These are phyloP conservation scores for Drosophila neotestacea DNA, from an alignment of 2,888 invertebrate genomes.

Conservation along the genomic window DNA sequence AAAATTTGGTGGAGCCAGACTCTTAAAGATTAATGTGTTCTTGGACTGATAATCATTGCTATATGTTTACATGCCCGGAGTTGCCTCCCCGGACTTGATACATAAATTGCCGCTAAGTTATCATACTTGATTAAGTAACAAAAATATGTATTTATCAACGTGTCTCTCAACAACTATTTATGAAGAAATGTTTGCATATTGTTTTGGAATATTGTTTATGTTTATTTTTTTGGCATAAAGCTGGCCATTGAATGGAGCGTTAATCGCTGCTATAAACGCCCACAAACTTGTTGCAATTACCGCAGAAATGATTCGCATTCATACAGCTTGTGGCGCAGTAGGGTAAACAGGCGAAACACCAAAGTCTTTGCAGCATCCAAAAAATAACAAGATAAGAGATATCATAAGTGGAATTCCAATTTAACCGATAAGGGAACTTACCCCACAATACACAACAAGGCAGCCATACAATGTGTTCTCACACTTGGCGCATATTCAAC, in stretches of 20 bases:
- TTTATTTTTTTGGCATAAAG: constrained; percentile 25
- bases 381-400: constrained; percentile 18
- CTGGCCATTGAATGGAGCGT: constrained; percentile 1
- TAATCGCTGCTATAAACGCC: constrained; percentile 85
- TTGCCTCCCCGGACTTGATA: background rate
- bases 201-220: constrained; percentile 31
- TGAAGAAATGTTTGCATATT: constrained; percentile 41
- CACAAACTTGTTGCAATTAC: constrained; percentile 86
- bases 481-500: constrained; percentile 82
- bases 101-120: background rate
- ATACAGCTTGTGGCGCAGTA: constrained; percentile 87
- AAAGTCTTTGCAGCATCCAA: constrained; percentile 71
- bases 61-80: no score
- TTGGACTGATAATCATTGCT: no score
- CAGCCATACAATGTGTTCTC: constrained; percentile 82
- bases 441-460: constrained; percentile 82
- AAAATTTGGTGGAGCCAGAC: no score
- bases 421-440: constrained; percentile 58
- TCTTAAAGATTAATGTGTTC: no score
- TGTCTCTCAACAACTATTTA: constrained; percentile 33
- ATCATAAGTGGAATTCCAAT: constrained; percentile 2
- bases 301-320: constrained; percentile 87
- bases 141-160: background rate
- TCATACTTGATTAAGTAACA: background rate
- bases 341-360: constrained; percentile 87